phyloP scores from a whole-genome alignment of 2,113 vertebrate genomes.

The Urocitellus parryii region DNA sequence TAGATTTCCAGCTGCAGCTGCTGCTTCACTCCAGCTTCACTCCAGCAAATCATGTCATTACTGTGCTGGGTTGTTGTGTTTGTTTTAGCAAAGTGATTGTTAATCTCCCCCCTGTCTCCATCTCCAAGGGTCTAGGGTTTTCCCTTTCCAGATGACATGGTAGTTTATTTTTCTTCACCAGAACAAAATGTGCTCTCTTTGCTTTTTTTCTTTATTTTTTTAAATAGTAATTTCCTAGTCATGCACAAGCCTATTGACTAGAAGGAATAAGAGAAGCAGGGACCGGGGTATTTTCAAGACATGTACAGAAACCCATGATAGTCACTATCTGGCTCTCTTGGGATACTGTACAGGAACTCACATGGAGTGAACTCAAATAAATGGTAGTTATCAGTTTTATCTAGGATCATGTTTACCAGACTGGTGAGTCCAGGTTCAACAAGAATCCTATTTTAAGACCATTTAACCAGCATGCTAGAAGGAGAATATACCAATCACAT shows the following conservation, averaged over 20 bases:
- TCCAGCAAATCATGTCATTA: background rate
- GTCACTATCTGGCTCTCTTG: background rate
- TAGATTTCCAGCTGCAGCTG: background rate
- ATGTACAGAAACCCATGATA: background rate
- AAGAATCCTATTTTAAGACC: background rate
- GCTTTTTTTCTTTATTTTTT: background rate
- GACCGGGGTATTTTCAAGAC: background rate
- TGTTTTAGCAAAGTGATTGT: background rate
- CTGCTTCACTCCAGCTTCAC: background rate
- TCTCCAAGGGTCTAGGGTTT: background rate
- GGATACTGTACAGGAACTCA: background rate
- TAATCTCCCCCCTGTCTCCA: background rate
- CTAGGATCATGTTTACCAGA: background rate
- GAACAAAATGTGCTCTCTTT: background rate
- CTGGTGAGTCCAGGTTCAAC: background rate
- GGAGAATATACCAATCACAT: background rate
- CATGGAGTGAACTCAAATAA: background rate
- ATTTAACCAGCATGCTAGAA: background rate
- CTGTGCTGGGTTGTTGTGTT: background rate
- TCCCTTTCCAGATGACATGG: background rate
- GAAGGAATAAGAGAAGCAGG: background rate
- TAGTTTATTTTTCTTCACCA: background rate
- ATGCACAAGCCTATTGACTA: background rate
- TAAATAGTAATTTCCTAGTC: background rate
- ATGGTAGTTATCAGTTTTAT: background rate